Evolutionary conservation across 1,140 invertebrate genomes (phyloP).

Genomic region (Bombus sibiricus): DNA sequence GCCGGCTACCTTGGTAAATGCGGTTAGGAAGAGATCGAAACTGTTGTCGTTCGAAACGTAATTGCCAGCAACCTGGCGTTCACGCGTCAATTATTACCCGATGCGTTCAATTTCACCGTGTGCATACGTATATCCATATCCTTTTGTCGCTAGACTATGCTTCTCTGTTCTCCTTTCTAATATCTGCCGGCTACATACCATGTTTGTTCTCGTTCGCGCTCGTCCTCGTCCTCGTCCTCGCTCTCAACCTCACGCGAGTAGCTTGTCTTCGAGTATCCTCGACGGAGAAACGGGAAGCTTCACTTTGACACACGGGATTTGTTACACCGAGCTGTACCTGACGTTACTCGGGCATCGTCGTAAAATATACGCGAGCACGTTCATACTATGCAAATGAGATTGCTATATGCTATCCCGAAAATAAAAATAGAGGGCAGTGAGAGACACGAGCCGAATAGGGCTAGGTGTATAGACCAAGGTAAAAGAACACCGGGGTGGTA

Average conservation of each 20-base stretch:
- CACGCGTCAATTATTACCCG: background rate
- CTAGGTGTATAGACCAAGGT: background rate
- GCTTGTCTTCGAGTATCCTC: constrained; percentile 39
- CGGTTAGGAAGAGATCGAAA: constrained; percentile 14
- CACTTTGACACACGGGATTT: constrained; percentile 42
- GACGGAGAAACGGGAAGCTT: constrained; percentile 9
- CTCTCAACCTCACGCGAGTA: background rate
- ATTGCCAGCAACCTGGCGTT: background rate
- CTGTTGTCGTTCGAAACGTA: constrained; percentile 1
- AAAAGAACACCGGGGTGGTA: background rate
- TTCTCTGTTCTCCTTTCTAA: background rate
- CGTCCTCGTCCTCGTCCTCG: background rate
- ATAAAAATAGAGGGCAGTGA: constrained; percentile 23
- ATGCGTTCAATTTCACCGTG: background rate
- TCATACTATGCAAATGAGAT: constrained; percentile 30
- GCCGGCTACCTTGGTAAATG: constrained; percentile 11
- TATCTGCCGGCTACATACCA: background rate
- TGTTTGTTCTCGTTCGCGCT: background rate
- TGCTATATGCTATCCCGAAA: constrained; percentile 6
- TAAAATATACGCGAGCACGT: constrained; percentile 44
- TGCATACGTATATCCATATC: background rate
- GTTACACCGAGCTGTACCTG: constrained; percentile 36
- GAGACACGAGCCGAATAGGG: background rate
- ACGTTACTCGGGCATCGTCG: constrained; percentile 8
- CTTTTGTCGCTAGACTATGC: background rate